Percentiles rank a stretch among this genome's conserved stretches.
Evolutionary conservation across 2,797 vertebrate genomes (phyloP).

Genomic region (Platalea minor): DNA sequence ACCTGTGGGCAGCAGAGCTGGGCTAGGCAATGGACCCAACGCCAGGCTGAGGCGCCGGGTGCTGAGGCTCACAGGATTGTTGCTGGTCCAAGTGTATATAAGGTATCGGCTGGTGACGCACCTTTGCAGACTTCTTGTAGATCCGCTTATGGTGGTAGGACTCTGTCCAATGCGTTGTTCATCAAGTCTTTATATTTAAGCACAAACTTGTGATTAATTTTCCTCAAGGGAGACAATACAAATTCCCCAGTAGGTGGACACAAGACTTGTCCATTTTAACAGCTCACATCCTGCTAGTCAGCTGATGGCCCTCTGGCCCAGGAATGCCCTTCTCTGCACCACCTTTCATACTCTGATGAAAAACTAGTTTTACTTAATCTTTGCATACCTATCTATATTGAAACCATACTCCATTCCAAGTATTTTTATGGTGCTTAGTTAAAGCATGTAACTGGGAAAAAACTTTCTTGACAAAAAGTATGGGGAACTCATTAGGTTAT

Average conservation of each 20-base stretch:
- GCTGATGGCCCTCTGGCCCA: not conserved
- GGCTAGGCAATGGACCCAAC: fast-evolving
- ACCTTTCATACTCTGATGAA: not conserved
- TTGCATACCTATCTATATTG: not conserved
- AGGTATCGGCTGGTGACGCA: not conserved
- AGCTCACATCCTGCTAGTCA: not conserved
- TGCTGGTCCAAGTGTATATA: not conserved
- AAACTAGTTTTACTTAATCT: not conserved
- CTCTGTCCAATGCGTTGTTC: not conserved
- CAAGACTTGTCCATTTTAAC: not conserved
- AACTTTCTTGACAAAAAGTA: not conserved
- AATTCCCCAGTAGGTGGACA: not conserved
- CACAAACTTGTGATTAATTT: not conserved
- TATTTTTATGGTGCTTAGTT: not conserved
- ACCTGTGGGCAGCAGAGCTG: not conserved
- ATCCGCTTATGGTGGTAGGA: not conserved
- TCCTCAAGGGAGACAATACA: not conserved
- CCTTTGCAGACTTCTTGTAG: not conserved
- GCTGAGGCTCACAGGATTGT: not conserved
- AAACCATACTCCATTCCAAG: not conserved
- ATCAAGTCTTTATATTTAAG: not conserved
- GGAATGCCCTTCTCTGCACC: not conserved
- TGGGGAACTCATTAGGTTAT: not conserved
- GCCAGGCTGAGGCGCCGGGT: fast-evolving
- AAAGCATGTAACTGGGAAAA: not conserved